Evolutionary conservation across 2,113 vertebrate genomes (phyloP).

Genomic region (Xyliphius kryptos): DNA sequence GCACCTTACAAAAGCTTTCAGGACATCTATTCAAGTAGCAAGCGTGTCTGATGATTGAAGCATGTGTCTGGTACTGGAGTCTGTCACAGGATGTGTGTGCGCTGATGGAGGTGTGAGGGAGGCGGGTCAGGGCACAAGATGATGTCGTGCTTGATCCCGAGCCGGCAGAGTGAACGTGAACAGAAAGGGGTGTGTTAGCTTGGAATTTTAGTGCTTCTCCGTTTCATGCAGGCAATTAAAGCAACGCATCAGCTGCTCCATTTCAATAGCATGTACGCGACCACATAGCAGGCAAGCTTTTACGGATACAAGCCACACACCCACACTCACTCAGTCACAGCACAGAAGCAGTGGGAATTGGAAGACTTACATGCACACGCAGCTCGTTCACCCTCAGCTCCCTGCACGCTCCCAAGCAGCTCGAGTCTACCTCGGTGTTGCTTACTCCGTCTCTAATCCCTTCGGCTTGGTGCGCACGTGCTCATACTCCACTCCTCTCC

Average conservation of each 20-base stretch:
- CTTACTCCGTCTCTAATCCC: constrained; percentile 27
- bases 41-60: no score
- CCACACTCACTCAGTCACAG: constrained; percentile 46
- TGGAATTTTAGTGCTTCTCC: constrained; percentile 56
- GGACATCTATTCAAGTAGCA: no score
- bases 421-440: constrained; percentile 45
- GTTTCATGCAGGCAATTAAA: constrained; percentile 53
- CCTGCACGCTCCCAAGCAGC: constrained; percentile 40
- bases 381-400: constrained; percentile 9
- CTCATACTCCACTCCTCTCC: constrained; percentile 43
- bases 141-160: constrained; percentile 21
- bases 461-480: constrained; percentile 24
- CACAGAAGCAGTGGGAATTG: constrained; percentile 29
- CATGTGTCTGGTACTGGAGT: no score
- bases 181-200: constrained; percentile 1
- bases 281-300: constrained; percentile 50
- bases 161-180: neutral
- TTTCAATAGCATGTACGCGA: constrained; percentile 50
- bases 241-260: constrained; percentile 23
- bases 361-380: constrained; percentile 22
- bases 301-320: constrained; percentile 44
- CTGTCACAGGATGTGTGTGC: neutral
- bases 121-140: constrained; percentile 28
- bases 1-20: no score
- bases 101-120: constrained; percentile 45